Base-by-base conservation (phyloP, 2,888 invertebrate species). In the Brachynemurus nebulosus region DNA sequence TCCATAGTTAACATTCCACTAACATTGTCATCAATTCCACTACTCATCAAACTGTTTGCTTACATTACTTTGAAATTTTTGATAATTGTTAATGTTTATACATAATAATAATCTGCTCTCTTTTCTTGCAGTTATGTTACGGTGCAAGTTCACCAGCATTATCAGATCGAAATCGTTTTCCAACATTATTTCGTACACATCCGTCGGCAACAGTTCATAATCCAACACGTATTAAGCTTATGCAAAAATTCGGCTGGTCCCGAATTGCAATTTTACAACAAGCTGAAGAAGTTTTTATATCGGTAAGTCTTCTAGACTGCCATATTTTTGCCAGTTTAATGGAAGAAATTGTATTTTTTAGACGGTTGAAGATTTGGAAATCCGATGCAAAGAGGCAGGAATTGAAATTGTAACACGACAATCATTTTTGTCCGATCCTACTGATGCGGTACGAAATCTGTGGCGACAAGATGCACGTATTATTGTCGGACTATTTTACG, bases 161-260 rank as follows among this genome's bases (percentile, higher is more conserved):
- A 43, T 97, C 97, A 25, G 93, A 98, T 68, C 80, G 97, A 44
- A 85, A 89, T 54, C 78, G 98, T 43, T 98, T 99, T 63, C 96
- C 96, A 12, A 98, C 97, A 6, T 76, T 98, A 53, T 98, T 98
- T 69, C 81, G 98, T 45, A 98, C 98, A 1, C 98, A 98, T 68
- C 98, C 98, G 2, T 97, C 97, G 18, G 98, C 97, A 16, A 97
- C 96, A 1, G 93, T 98, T 44, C 97, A 98, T 69, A 97, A 97
- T 67, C 97, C 97, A 1, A 95, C 95, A 11, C 72, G 98, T 56
- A 90, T 98, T 53, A 91, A 89, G 61, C 74, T 98, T 44, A 90
- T 98, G 78, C 83, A 96, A 66, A 91, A 90, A 64, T 98, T 93
- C 63, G 88, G 88, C 34, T 99, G 98, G 98, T 91, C 88, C 12